Conservation (phyloP, 2,888 invertebrate species). For the Dasysyrphus albostriatus region DNA sequence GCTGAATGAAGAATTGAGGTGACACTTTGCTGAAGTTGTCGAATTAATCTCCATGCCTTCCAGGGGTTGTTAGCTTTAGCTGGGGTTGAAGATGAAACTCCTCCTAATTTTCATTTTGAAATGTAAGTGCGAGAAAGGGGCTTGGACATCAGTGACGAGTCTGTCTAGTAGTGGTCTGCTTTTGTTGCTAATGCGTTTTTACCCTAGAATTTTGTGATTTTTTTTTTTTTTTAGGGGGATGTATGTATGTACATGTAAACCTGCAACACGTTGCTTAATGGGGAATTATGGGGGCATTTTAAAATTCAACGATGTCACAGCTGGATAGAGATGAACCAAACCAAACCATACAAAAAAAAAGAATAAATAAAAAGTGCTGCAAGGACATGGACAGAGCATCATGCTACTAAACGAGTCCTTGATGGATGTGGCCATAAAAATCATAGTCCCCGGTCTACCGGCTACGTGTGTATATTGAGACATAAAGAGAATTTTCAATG, state of each 20-base stretch:
- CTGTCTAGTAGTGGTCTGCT: constrained; percentile 67
- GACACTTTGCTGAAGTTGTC: constrained; percentile 70
- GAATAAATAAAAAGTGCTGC: constrained; percentile 2
- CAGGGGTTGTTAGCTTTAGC: constrained; percentile 13
- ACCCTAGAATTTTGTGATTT: neutral
- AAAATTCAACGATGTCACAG: constrained; percentile 76
- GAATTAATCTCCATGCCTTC: constrained; percentile 66
- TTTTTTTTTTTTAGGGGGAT: neutral
- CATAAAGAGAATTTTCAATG: constrained; percentile 73
- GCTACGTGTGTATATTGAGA: constrained; percentile 48
- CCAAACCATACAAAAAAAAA: neutral
- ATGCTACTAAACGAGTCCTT: constrained; percentile 66
- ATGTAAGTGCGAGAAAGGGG: neutral
- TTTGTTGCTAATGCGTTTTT: constrained; percentile 69
- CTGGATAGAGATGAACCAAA: constrained; percentile 58
- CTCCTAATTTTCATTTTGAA: neutral
- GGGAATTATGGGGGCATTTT: constrained; percentile 72
- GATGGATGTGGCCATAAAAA: constrained; percentile 73
- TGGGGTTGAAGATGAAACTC: neutral
- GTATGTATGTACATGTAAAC: constrained; percentile 16
- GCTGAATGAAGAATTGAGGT: constrained; percentile 67
- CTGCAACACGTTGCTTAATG: constrained; percentile 75
- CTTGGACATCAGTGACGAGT: neutral
- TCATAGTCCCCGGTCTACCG: constrained; percentile 41
- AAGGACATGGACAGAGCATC: constrained; percentile 33